Evolutionary conservation across 2,797 vertebrate genomes (phyloP).

Genomic region (Coregonus sp.): DNA sequence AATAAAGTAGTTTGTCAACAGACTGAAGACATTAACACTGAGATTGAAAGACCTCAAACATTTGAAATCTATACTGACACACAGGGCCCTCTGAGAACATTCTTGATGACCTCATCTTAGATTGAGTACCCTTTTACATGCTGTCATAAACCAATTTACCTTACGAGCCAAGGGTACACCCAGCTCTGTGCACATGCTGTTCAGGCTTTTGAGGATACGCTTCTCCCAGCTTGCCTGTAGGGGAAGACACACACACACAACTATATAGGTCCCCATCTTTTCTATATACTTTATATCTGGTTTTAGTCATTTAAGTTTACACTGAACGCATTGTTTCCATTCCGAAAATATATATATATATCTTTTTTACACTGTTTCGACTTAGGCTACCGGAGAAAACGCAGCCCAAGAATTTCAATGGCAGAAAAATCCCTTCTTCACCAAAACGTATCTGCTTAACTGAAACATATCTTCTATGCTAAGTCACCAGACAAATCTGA

Average conservation of each 20-base stretch:
- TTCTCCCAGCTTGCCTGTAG: conserved; percentile 95
- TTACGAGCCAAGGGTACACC: conserved; percentile 89
- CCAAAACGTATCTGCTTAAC: too few relatives aligned
- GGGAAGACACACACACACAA: conserved; percentile 7
- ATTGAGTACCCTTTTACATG: background rate
- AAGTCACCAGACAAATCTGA: background rate
- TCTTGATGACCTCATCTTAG: too few relatives aligned
- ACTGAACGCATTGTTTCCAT: too few relatives aligned
- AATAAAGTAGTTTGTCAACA: background rate
- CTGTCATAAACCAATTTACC: conserved; percentile 70
- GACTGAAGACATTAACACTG: background rate
- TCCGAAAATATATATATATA: too few relatives aligned
- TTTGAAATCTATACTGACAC: background rate
- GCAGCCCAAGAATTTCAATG: too few relatives aligned
- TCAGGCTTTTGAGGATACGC: conserved; percentile 94
- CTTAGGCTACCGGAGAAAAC: too few relatives aligned
- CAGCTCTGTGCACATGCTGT: conserved; percentile 96
- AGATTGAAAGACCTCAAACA: background rate
- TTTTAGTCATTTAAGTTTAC: too few relatives aligned
- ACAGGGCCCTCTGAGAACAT: too few relatives aligned
- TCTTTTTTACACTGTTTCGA: too few relatives aligned
- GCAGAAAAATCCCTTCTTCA: too few relatives aligned
- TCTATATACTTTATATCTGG: too few relatives aligned
- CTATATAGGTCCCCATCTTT: too few relatives aligned
- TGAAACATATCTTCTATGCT: background rate